Percentiles rank a stretch among this genome's conserved stretches.
phyloP scores from a whole-genome alignment of 2,888 invertebrate genomes.

The Drosophila kuntzei region DNA sequence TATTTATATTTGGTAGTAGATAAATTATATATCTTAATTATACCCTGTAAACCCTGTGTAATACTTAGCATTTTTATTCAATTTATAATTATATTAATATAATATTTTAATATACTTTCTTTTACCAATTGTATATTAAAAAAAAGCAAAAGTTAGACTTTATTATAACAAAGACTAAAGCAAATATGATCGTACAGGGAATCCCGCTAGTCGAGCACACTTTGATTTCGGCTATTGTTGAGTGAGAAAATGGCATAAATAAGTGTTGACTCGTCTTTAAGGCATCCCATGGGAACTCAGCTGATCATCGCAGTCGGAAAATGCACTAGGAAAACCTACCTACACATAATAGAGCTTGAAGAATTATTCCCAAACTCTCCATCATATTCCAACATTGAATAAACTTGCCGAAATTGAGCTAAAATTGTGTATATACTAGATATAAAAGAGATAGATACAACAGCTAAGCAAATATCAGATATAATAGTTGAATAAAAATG shows the following conservation, averaged over 20 bases:
- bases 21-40: too few relatives aligned
- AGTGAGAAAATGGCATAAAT: background rate
- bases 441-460: slow-evolving; percentile 3
- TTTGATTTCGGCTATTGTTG: background rate
- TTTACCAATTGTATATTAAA: too few relatives aligned
- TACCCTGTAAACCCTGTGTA: too few relatives aligned
- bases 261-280: background rate
- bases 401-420: background rate
- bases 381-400: too few relatives aligned
- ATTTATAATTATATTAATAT: too few relatives aligned
- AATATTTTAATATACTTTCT: too few relatives aligned
- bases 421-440: background rate
- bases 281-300: slow-evolving; percentile 1
- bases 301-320: background rate
- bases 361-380: too few relatives aligned
- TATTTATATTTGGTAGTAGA: too few relatives aligned
- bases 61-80: too few relatives aligned
- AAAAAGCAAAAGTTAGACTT: too few relatives aligned
- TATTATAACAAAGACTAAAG: too few relatives aligned
- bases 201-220: background rate
- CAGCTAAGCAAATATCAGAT: slow-evolving; percentile 54
- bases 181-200: too few relatives aligned
- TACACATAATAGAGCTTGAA: background rate
- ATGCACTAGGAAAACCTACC: background rate
- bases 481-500: background rate